Percentiles rank a stretch among this genome's conserved stretches.
Conservation (phyloP, 1,140 invertebrate species). For the Philopotamus ludificatus region DNA sequence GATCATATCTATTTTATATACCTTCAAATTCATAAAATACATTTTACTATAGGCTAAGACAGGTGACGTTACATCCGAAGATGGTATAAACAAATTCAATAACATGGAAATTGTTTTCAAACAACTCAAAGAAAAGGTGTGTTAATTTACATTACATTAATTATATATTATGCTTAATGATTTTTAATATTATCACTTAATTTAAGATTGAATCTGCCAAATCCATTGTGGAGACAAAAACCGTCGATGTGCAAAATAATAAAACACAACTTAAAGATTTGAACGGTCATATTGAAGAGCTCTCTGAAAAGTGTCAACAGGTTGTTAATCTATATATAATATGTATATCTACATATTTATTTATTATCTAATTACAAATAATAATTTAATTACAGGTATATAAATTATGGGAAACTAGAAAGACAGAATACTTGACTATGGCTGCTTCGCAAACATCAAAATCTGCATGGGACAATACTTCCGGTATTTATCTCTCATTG, state of each 20-base stretch:
- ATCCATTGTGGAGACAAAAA: constrained; percentile 71
- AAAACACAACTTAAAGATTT: constrained; percentile 73
- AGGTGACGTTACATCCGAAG: constrained; percentile 63
- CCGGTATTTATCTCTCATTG: constrained; percentile 41
- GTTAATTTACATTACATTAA: background rate
- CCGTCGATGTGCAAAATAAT: constrained; percentile 80
- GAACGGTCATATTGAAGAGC: constrained; percentile 59
- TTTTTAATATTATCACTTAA: constrained; percentile 13
- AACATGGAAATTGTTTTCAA: constrained; percentile 84
- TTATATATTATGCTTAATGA: background rate
- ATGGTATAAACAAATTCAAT: constrained; percentile 68
- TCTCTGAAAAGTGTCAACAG: constrained; percentile 57
- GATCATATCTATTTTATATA: background rate
- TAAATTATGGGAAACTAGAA: constrained; percentile 60
- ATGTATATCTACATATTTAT: background rate
- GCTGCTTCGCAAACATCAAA: constrained; percentile 47
- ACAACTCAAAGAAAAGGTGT: constrained; percentile 78
- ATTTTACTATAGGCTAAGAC: constrained; percentile 46
- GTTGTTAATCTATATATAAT: constrained; percentile 11
- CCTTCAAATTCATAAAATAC: background rate
- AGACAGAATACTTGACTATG: constrained; percentile 49
- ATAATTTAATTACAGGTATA: constrained; percentile 47
- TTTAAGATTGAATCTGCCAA: constrained; percentile 60
- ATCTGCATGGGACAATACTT: constrained; percentile 44
- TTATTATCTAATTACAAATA: background rate